Percentiles rank a stretch among this genome's conserved stretches.
phyloP scores from a whole-genome alignment of 1,140 invertebrate genomes.

The Dinoponera quadriceps region DNA sequence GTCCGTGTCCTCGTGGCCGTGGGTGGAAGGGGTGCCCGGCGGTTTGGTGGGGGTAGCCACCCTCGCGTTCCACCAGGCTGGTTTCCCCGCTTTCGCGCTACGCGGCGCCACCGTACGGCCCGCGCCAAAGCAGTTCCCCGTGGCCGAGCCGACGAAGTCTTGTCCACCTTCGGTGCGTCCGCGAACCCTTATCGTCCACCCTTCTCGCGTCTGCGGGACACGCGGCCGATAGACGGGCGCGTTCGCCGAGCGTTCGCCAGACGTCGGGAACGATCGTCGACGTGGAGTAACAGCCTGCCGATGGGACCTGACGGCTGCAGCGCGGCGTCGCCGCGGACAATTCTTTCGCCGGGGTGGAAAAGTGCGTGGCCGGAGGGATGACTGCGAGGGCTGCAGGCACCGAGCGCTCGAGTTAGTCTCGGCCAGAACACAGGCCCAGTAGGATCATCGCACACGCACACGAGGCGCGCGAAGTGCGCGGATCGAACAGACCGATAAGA shows the following conservation, averaged over 20 bases:
- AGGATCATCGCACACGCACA: constrained; percentile 79
- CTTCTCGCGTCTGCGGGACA: too few species aligned
- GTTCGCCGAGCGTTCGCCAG: too few species aligned
- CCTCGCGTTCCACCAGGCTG: constrained; percentile 79
- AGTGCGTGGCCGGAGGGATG: constrained; percentile 84
- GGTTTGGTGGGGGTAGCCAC: constrained; percentile 79
- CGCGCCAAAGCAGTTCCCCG: constrained; percentile 72
- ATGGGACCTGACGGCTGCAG: not conserved
- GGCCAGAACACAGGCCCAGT: constrained; percentile 85
- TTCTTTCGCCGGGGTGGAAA: constrained; percentile 79
- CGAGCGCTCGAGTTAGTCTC: constrained; percentile 84
- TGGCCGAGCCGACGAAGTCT: constrained; percentile 73
- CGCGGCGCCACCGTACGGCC: constrained; percentile 83
- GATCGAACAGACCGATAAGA: constrained; percentile 48
- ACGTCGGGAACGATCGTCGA: not conserved
- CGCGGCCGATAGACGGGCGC: not conserved
- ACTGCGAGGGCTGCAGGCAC: constrained; percentile 84
- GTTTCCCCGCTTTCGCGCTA: constrained; percentile 63
- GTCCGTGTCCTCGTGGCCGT: constrained; percentile 74
- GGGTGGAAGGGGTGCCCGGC: constrained; percentile 68
- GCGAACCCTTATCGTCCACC: constrained; percentile 1
- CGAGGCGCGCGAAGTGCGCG: constrained; percentile 64
- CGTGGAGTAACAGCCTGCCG: not conserved
- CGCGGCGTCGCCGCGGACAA: constrained; percentile 66
- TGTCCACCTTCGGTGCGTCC: constrained; percentile 68